Base-by-base conservation (phyloP, 2,797 vertebrate genomes). In the Urophycis tenuis region DNA sequence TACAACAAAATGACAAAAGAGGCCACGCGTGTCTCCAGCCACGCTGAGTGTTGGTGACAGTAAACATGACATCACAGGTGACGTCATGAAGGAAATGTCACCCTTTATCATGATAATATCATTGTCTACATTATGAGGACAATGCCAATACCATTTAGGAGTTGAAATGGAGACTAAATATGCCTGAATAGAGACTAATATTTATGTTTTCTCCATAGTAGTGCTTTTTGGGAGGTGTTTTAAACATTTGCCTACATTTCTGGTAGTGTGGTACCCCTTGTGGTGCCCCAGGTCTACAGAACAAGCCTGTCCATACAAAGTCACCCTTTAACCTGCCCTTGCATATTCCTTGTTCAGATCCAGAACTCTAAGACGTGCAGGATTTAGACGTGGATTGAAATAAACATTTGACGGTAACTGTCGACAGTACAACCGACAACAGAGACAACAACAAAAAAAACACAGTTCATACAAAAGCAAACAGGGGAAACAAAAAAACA, bases 51-150 rank as follows among this genome's bases (percentile, higher is more conserved):
- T 49, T 22, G 17, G 17, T 49, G 45, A 49, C 45, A 22, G 45
- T 31, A 70, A 75, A n/a, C 74, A 22, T 41, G 31, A 64, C 74
- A 75, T 34, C 39, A 74, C 31, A 29, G 73, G 25, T 17, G 12
- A 36, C 19, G 10, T 73, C 29, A 72, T 33, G 22, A 72, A 5
- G 53, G 22, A 7, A 72, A 33, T 34, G 36, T 72, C 12, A 25
- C 45, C 33, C 53, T 15, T 75, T 34, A 29, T 69, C 34, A 35
- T 32, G 29, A 60, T 64, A 25, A 74, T 22, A 71, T 12, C 12
- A 33, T 33, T 3, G 53, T 10, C 53, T n/a, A 53, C 2, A 53
- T 22, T 53, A 53, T 22, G 41, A 45, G 14, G 4, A 45, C 49
- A 60, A n/a, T 7, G 49, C 49, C 49, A 60, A 60, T 22, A 60